Evolutionary conservation across 2,797 vertebrate genomes (phyloP), one percentile per base, ranked within the genome.

Genomic region (Takifugu rubripes): DNA sequence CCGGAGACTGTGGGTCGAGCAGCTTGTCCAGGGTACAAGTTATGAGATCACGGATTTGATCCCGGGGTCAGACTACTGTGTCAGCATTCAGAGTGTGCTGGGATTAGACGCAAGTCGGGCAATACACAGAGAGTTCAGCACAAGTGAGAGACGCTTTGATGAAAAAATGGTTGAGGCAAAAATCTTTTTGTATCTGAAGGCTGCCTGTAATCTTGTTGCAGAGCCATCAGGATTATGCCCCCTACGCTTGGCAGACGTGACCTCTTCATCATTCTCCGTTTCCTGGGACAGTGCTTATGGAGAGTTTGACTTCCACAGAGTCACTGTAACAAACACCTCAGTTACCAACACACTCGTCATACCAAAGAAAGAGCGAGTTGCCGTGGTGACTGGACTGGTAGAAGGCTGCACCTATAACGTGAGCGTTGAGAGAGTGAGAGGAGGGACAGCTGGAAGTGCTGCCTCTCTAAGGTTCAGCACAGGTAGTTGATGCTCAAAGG

Each of bases 331-430:
- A 53, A 81, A 86, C 60, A 15, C 21, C 49, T 82, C 84, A 1
- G 59, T 74, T 64, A 67, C 53, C 60, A 78, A 76, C 56, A 72
- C 76, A 12, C 83, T 92, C 64, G 78, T 48, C 11, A 55, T 93
- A 70, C 86, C 84, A 51, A 76, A 59, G 66, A 54, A 66, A 21
- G 59, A 66, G 67, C 78, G 52, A 62, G 74, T 89, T 53, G 90
- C 90, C 68, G 87, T 83, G 54, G 49, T 92, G 70, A 88, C 82
- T 16, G 78, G 86, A 43, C 78, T 96, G 59, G 69, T 42, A 72
- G 83, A 88, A 44, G 92, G 94, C n/a, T 89, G 88, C 68, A 88
- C 74, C 69, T 96, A 94, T 81, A 94, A 92, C 44, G 81, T 93
- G 74, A 93, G 86, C 16, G 76, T 92, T 25, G 77, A 84, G 52